Conservation (phyloP, 2,888 invertebrate species). For the Hirtodrosophila alboralis region DNA sequence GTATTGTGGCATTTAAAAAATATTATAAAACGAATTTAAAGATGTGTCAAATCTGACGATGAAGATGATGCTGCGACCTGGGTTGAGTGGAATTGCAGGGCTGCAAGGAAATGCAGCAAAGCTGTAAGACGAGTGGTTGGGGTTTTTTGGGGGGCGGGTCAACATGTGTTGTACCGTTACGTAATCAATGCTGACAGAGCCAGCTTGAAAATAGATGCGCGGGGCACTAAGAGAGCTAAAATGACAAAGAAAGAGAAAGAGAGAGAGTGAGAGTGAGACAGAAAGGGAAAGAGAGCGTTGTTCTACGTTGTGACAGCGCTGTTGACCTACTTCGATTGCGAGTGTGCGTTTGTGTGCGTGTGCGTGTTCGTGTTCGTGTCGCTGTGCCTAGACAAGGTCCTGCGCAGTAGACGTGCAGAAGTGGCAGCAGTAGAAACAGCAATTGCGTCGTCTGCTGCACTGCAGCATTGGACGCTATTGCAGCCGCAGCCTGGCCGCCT, state of each 20-base stretch:
- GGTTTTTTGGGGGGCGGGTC: constrained; percentile 19
- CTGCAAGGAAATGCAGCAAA: constrained; percentile 72
- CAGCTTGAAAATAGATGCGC: constrained; percentile 49
- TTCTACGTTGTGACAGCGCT: constrained; percentile 42
- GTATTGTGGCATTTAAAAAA: too few relatives aligned
- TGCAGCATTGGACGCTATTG: constrained; percentile 60
- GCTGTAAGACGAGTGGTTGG: constrained; percentile 14
- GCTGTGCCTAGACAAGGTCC: constrained; percentile 66
- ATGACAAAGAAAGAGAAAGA: constrained; percentile 1
- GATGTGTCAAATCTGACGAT: neutral
- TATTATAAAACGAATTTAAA: constrained; percentile 10
- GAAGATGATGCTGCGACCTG: constrained; percentile 1
- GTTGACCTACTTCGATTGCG: constrained; percentile 76
- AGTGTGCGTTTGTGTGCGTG: constrained; percentile 33
- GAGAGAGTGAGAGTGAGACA: constrained; percentile 1
- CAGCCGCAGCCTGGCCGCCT: constrained; percentile 44
- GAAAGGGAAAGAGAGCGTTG: constrained; percentile 12
- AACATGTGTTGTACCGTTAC: constrained; percentile 56
- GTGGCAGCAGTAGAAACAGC: constrained; percentile 32
- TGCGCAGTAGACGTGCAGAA: constrained; percentile 64
- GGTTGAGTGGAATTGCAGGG: constrained; percentile 2
- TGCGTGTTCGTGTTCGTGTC: constrained; percentile 34
- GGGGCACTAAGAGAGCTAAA: constrained; percentile 15
- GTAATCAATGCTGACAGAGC: constrained; percentile 64
- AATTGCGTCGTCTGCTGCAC: constrained; percentile 40